Conservation (phyloP, 30 jellyfish, hydroid and myxozoan genomes). For the Catostylus mosaicus region DNA sequence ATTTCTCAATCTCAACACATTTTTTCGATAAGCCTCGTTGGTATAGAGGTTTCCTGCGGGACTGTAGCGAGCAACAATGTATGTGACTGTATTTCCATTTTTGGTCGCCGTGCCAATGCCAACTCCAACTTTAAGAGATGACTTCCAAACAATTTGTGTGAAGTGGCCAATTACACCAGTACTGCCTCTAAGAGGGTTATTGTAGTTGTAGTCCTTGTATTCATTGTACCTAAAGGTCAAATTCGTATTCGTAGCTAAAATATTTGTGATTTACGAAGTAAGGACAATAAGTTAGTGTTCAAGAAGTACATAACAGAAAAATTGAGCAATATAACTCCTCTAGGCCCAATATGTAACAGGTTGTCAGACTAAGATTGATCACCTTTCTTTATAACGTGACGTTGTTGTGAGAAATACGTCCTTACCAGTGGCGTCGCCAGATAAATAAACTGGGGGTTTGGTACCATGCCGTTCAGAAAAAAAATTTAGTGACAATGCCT, state of each 20-base stretch:
- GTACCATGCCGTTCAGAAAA: no score
- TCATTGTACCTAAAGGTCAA: constrained; percentile 43
- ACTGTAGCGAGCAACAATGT: constrained; percentile 11
- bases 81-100: background rate
- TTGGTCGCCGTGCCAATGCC: constrained; percentile 1
- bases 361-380: background rate
- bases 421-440: no score
- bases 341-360: background rate
- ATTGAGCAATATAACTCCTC: no score
- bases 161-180: constrained; percentile 1
- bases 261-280: no score
- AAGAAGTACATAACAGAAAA: background rate
- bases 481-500: no score
- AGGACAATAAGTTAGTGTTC: background rate
- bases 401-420: background rate
- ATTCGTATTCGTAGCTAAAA: no score
- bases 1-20: background rate
- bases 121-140: constrained; percentile 3
- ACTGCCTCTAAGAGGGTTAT: background rate
- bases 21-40: background rate
- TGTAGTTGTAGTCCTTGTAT: background rate
- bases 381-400: background rate
- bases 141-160: constrained; percentile 12
- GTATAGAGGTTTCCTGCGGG: background rate
- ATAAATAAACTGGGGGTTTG: no score